phyloP scores from a whole-genome alignment of 2,888 invertebrate genomes.

The Drosophila barbarae region DNA sequence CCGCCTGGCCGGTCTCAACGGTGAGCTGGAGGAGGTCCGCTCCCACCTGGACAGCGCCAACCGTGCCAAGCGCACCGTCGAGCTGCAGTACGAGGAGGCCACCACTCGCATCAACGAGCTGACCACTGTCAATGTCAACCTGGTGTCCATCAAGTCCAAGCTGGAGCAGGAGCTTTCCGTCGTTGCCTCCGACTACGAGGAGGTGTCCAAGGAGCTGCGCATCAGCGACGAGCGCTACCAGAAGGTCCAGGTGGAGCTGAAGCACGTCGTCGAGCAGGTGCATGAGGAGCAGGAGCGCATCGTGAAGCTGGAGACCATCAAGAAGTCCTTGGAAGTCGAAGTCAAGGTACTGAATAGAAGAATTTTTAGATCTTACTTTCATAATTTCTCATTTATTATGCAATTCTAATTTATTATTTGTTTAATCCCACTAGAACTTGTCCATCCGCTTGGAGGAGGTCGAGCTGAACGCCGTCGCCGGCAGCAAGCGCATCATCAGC shows the following conservation, averaged over 20 bases:
- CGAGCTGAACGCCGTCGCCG: constrained; percentile 97
- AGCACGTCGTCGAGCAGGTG: constrained; percentile 94
- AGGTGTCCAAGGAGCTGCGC: constrained; percentile 96
- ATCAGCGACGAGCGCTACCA: constrained; percentile 96
- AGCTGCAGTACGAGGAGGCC: constrained; percentile 94
- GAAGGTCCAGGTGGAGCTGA: constrained; percentile 94
- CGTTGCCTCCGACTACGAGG: constrained; percentile 97
- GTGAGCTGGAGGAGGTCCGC: constrained; percentile 97
- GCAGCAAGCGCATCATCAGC: constrained; percentile 97
- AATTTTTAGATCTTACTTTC: too few relatives aligned
- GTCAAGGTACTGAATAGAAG: constrained; percentile 85
- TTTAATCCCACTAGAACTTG: constrained; percentile 83
- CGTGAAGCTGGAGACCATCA: constrained; percentile 97
- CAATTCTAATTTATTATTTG: background rate
- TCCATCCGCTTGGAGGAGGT: constrained; percentile 96
- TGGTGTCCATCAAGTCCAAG: constrained; percentile 95
- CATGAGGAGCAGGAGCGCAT: constrained; percentile 98
- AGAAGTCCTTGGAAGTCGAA: constrained; percentile 98
- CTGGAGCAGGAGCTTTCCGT: constrained; percentile 95
- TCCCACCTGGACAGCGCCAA: constrained; percentile 95
- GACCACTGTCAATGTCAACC: constrained; percentile 95
- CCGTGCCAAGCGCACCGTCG: constrained; percentile 93
- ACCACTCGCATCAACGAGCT: constrained; percentile 95
- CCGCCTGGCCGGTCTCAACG: constrained; percentile 93
- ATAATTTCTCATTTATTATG: background rate